Conservation (phyloP, 1,140 invertebrate genomes). For the Hestina assimilis region DNA sequence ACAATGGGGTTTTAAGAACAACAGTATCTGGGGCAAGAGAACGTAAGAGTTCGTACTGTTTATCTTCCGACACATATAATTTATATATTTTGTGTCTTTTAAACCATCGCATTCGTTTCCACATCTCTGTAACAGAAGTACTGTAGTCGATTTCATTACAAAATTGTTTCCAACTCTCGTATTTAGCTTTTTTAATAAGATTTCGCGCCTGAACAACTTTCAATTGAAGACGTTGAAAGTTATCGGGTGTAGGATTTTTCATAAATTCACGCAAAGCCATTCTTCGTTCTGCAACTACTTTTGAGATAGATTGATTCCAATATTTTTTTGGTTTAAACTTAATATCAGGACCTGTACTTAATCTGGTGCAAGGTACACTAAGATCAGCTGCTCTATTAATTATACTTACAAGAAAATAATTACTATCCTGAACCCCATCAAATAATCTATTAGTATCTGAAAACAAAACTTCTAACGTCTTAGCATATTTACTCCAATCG, state of each 20-base stretch:
- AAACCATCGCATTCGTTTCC: constrained; percentile 9
- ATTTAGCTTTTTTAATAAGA: background rate
- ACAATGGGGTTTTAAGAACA: background rate
- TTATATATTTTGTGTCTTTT: background rate
- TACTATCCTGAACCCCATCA: constrained; percentile 14
- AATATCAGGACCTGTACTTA: constrained; percentile 7
- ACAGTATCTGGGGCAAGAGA: constrained; percentile 6
- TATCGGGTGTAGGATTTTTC: constrained; percentile 38
- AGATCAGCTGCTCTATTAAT: constrained; percentile 22
- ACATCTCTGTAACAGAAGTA: background rate
- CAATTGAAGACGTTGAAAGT: no score
- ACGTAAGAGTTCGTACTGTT: background rate
- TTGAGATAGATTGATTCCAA: constrained; percentile 32
- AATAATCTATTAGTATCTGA: background rate
- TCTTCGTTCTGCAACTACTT: constrained; percentile 32
- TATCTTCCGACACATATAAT: background rate
- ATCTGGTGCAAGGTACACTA: constrained; percentile 29
- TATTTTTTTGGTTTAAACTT: constrained; percentile 39
- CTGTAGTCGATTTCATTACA: background rate
- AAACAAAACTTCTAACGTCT: background rate
- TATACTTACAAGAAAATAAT: constrained; percentile 28
- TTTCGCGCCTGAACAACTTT: constrained; percentile 1
- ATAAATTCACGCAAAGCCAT: constrained; percentile 33
- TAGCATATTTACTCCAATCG: constrained; percentile 28
- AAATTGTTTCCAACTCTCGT: background rate